These are phyloP conservation scores for Liodrosophila aerea DNA, from an alignment of 2,888 invertebrate genomes.

Conservation along the genomic window DNA sequence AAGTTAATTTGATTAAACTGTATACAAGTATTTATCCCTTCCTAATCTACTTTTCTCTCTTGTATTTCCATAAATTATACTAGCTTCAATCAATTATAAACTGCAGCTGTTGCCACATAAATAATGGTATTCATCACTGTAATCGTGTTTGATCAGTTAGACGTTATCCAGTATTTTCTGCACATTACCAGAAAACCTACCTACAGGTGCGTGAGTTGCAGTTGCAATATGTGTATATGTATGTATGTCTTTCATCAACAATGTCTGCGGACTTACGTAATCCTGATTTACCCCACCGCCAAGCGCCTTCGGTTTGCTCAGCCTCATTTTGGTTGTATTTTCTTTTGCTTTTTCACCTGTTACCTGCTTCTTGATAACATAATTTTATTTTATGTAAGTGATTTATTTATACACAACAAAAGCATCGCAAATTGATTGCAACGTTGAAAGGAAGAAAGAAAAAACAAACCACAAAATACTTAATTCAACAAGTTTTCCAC, in stretches of 20 bases:
- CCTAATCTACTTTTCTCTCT: no score
- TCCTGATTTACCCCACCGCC: constrained; percentile 28
- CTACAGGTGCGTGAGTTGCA: background rate
- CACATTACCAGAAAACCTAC: constrained; percentile 9
- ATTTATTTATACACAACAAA: constrained; percentile 33
- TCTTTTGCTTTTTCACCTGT: constrained; percentile 4
- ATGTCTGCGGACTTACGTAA: constrained; percentile 32
- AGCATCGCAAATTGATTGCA: constrained; percentile 53
- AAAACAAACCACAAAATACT: constrained; percentile 26
- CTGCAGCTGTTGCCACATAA: no score
- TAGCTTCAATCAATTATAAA: no score
- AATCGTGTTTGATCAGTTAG: background rate
- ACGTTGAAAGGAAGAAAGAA: constrained; percentile 7
- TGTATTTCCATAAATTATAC: no score
- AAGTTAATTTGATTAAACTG: no score
- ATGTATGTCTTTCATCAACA: constrained; percentile 24
- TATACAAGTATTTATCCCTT: no score
- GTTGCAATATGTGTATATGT: background rate
- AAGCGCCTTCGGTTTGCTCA: constrained; percentile 28
- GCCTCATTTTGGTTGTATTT: constrained; percentile 36
- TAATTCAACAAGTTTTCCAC: constrained; percentile 45
- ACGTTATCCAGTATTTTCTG: constrained; percentile 17
- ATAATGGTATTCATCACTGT: background rate
- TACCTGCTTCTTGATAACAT: constrained; percentile 53
- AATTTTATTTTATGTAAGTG: constrained; percentile 52